These are phyloP conservation scores for Battus philenor DNA, from an alignment of 1,140 invertebrate genomes.

Conservation along the genomic window DNA sequence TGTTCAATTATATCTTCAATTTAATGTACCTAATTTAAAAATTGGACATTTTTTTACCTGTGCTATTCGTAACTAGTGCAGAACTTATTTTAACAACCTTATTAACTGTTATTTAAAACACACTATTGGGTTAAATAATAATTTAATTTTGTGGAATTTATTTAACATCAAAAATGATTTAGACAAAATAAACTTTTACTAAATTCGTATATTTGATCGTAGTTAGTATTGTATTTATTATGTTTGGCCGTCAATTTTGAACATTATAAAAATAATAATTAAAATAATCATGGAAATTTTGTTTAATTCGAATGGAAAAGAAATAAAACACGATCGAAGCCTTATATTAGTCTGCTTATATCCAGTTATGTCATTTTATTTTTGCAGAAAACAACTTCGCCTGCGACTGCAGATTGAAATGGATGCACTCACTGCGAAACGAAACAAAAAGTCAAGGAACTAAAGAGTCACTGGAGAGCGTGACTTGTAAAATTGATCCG, in stretches of 20 bases:
- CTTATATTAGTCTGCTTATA: neutral
- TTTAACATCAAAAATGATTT: too few relatives aligned
- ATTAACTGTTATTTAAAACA: too few relatives aligned
- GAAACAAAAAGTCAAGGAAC: constrained; percentile 83
- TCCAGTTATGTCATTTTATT: constrained; percentile 27
- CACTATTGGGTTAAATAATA: too few relatives aligned
- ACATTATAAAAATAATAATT: neutral
- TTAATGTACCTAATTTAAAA: too few relatives aligned
- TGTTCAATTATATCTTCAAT: too few relatives aligned
- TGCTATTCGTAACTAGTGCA: too few relatives aligned
- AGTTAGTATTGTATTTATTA: neutral
- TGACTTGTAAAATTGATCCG: constrained; percentile 81
- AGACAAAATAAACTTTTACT: too few relatives aligned
- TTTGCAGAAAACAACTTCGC: constrained; percentile 86
- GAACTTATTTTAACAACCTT: too few relatives aligned
- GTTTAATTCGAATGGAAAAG: too few relatives aligned
- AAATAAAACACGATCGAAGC: neutral
- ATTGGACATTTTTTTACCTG: too few relatives aligned
- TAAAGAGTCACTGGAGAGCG: constrained; percentile 79
- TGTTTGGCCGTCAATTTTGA: neutral
- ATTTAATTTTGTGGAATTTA: too few relatives aligned
- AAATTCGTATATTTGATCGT: neutral
- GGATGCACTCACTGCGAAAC: constrained; percentile 83
- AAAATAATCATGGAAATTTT: too few relatives aligned
- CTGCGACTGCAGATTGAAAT: constrained; percentile 84